Evolutionary conservation across 1,140 invertebrate genomes (phyloP).

Genomic region (Elysia chlorotica): DNA sequence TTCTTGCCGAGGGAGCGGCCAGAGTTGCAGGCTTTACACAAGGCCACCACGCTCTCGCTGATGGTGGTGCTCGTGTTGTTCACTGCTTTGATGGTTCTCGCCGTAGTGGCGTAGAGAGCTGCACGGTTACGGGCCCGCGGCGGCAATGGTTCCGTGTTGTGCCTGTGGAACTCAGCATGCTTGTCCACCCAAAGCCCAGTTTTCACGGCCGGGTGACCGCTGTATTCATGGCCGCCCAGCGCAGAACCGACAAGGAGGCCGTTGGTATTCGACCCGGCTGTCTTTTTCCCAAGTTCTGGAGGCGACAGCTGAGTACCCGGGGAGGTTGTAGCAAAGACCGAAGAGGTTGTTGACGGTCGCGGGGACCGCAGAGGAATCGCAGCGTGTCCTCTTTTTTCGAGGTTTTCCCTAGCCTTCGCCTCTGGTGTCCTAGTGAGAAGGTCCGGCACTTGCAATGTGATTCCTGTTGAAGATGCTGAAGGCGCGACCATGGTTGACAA

Average conservation of each 20-base stretch:
- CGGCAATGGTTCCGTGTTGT: background rate
- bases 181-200: conserved; percentile 5
- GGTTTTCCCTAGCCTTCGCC: too few species aligned
- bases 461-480: too few species aligned
- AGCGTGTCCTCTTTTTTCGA: background rate
- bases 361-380: background rate
- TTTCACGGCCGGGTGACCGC: background rate
- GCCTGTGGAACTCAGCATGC: background rate
- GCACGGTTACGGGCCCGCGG: background rate
- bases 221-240: background rate
- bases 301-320: background rate
- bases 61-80: background rate
- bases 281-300: background rate
- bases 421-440: too few species aligned
- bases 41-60: background rate
- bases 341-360: background rate
- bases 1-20: background rate
- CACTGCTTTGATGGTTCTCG: background rate
- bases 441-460: too few species aligned
- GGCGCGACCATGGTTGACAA: too few species aligned
- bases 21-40: background rate
- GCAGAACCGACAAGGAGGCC: background rate
- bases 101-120: background rate
- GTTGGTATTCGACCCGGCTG: background rate
- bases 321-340: background rate